These are phyloP conservation scores for Haemorhous mexicanus DNA, from an alignment of 2,113 vertebrate species.

Conservation along the genomic window DNA sequence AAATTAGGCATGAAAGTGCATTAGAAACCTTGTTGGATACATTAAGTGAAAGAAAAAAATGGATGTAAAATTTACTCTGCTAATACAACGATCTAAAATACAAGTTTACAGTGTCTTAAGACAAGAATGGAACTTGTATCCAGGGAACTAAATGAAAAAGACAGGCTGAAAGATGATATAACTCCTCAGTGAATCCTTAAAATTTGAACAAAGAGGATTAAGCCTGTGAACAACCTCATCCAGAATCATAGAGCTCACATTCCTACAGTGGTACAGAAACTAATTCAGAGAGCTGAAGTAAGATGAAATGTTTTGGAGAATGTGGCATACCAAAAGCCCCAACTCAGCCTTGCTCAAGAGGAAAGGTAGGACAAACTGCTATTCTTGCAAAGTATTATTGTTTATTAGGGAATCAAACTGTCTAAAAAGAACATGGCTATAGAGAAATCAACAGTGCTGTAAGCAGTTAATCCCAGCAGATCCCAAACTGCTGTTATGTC, in stretches of 20 bases:
- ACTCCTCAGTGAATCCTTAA: slow-evolving; percentile 42
- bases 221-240: not conserved
- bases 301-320: not conserved
- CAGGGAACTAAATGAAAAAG: slow-evolving; percentile 15
- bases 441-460: not conserved
- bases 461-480: not conserved
- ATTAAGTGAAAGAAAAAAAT: slow-evolving; percentile 35
- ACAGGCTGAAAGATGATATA: not conserved
- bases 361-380: not conserved
- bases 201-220: not conserved
- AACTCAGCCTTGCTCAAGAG: not conserved
- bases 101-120: slow-evolving; percentile 3
- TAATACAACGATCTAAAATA: slow-evolving; percentile 4
- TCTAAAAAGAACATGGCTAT: not conserved
- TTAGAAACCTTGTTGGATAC: slow-evolving; percentile 17
- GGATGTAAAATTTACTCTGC: slow-evolving; percentile 11
- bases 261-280: not conserved
- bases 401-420: not conserved
- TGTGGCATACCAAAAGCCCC: not conserved
- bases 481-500: not conserved
- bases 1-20: slow-evolving; percentile 30
- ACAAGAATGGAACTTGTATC: slow-evolving; percentile 16
- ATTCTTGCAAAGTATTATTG: not conserved
- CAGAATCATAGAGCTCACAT: not conserved
- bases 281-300: not conserved